Conservation (phyloP, 2,888 invertebrate genomes). For the Calameuta pallipes region DNA sequence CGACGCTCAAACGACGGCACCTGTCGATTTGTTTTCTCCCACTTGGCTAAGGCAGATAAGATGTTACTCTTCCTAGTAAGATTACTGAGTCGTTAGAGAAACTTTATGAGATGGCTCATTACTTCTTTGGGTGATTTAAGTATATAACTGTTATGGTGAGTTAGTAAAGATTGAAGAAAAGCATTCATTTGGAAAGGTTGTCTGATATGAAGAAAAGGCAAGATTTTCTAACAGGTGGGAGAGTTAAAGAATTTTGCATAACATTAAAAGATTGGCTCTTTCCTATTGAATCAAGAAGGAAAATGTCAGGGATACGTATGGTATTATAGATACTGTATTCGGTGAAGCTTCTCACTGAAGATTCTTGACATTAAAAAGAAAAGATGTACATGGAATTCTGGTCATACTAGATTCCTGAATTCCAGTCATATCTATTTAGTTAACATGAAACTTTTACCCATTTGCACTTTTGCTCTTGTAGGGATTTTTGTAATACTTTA, state of each 20-base stretch:
- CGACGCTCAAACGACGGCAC: constrained; percentile 25
- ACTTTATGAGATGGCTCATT: background rate
- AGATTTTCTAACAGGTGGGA: background rate
- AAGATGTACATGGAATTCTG: background rate
- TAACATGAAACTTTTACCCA: background rate
- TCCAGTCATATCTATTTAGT: background rate
- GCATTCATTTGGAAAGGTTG: background rate
- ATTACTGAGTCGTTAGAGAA: background rate
- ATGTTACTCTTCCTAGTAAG: background rate
- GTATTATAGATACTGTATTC: background rate
- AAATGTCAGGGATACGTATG: background rate
- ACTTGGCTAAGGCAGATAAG: background rate
- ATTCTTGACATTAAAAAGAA: background rate
- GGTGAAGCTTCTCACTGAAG: background rate
- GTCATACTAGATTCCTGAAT: background rate
- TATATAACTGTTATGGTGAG: background rate
- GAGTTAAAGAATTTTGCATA: background rate
- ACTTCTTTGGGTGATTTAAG: background rate
- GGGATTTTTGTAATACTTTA: background rate
- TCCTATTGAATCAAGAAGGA: background rate
- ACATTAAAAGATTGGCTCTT: background rate
- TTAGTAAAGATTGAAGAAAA: background rate
- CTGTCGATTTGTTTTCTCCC: constrained; percentile 36
- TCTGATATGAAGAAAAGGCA: background rate
- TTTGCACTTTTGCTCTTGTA: background rate